Base-by-base conservation (phyloP, 2,888 invertebrate genomes). In the Ichneumoninae sp. region DNA sequence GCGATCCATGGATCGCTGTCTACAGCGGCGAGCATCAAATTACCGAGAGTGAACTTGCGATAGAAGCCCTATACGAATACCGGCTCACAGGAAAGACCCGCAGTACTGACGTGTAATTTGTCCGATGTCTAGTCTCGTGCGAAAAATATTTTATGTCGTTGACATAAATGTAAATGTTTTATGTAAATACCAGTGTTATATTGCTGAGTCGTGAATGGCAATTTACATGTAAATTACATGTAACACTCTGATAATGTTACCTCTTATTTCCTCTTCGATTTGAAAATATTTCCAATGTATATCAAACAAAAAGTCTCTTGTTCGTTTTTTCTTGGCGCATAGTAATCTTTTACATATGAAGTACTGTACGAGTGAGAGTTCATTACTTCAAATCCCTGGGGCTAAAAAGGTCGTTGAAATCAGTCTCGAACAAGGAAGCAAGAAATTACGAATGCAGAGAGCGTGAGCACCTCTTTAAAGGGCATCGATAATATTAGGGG, bases 331-430 rank as follows among this genome's bases (percentile, higher is more conserved):
- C 52, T 16, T 54, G 19, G 16, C 19, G n/a, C 7, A 19, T 19
- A 54, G 52, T 19, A 54, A 19, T 19, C 3, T 19, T n/a, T 54
- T 54, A 54, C 50, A 5, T 50, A 6, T 3, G 26, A 57, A 57
- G 19, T 22, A 2, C 60, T 30, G 10, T 30, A 16, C 10, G 22
- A 19, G 13, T 3, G 13, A 30, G 16, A 30, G 22, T 22, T 52
- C 26, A n/a, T 52, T 36, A 36, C 10, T n/a, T 19, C 36, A 5
- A 19, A 19, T 47, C 30, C n/a, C n/a, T 36, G 36, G n/a, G 36
- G 13, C 19, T 22, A 40, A 66, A 47, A 84, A 84, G 71, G 77
- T 81, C 81, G 68, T 50, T 26, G 50, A 52, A 60, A 16, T 33
- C 22, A 74, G 40, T 33, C 57, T 54, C 68, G 66, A 19, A 5